A percentile compares a stretch with the other conserved stretches of the same genome.
Evolutionary conservation across 2,113 vertebrate species (phyloP).

Genomic region (Numenius arquata): DNA sequence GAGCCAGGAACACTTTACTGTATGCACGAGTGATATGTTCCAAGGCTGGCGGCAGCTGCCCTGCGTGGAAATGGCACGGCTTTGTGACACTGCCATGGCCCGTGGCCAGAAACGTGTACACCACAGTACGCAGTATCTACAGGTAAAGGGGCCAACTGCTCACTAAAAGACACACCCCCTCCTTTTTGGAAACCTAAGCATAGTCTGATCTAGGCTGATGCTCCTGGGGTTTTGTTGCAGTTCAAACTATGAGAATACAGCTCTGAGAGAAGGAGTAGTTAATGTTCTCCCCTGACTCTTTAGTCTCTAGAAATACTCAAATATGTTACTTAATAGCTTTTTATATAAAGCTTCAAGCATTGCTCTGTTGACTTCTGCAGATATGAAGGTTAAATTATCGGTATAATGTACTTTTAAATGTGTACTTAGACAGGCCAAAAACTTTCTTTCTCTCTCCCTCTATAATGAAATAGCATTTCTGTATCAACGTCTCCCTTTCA

Average conservation of each 20-base stretch:
- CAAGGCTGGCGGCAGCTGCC: not conserved
- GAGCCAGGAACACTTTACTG: not conserved
- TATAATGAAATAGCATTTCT: not conserved
- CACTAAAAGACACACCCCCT: not conserved
- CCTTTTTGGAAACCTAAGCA: not conserved
- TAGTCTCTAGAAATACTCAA: not conserved
- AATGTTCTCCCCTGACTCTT: not conserved
- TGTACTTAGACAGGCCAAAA: not conserved
- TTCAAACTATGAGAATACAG: not conserved
- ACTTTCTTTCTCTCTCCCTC: not conserved
- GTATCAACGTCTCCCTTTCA: not conserved
- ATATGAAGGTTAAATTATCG: not conserved
- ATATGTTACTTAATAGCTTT: not conserved
- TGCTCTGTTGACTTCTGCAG: not conserved
- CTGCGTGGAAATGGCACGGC: not conserved
- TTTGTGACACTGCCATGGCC: not conserved
- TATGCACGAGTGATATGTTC: not conserved
- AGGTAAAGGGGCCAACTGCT: not conserved
- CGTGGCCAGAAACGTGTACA: not conserved
- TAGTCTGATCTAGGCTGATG: not conserved
- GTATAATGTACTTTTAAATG: not conserved
- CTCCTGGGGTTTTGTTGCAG: not conserved
- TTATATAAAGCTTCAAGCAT: not conserved
- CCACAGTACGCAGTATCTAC: not conserved
- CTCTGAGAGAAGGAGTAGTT: not conserved